Evolutionary conservation across 2,113 vertebrate genomes (phyloP), one percentile per base, ranked within the genome.

Genomic region (Hiodon alosoides): DNA sequence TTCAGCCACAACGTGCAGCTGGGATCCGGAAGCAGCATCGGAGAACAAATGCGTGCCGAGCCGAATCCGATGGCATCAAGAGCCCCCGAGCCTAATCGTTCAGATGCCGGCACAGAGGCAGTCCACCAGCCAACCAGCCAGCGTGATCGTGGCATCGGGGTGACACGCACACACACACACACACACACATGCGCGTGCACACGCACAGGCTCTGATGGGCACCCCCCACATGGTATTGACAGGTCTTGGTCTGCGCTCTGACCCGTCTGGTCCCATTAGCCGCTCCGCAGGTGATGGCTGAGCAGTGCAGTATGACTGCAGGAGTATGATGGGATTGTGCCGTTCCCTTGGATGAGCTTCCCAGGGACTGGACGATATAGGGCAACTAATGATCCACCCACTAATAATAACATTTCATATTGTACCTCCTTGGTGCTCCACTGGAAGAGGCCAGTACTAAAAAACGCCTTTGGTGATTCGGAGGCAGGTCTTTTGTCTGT

Each of bases 191-290:
- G 46, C 3, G 47, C 54, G 59, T 16, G 8, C 64, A 65, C 78
- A 69, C 78, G 0, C 4, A 51, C 64, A 79, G 47, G 4, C 11
- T 67, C 67, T 81, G 81, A 88, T 76, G 67, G 78, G 75, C 74
- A 72, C 10, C 62, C 77, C 59, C 75, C 55, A 79, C 74, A 82
- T 83, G 77, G 81, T 80, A 79, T 75, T 83, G 83, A 78, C 82
- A 81, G 75, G 57, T 61, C 71, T 17, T 71, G 31, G 71, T 66
- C 53, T 72, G 78, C 64, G 69, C 69, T 67, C 64, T 68, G 66
- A 68, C 73, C 62, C 54, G 46, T 76, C 66, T 67, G 57, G n/a
- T 76, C 80, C 53, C 68, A 69, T 68, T 69, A 69, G 55, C 46
- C 50, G 64, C 6, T 71, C 47, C 13, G 65, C 64, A 14, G 53